phyloP scores from a whole-genome alignment of 64 coral and sea anemone species.

The Pachyseris speciosa region DNA sequence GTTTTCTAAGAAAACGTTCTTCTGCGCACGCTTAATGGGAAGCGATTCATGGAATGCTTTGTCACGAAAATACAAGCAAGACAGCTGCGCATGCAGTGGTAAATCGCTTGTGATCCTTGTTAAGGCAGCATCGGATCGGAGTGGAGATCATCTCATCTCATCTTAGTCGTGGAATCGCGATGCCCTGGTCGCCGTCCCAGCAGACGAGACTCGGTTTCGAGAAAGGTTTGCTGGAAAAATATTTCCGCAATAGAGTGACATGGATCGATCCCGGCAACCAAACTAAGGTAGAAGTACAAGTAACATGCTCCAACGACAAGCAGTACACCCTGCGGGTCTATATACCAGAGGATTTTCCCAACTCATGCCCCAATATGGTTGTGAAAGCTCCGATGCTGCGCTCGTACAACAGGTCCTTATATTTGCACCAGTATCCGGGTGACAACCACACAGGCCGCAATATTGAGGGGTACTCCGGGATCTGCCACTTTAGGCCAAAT shows the following conservation, averaged over 20 bases:
- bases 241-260: conserved; percentile 40
- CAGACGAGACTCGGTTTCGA: conserved; percentile 4
- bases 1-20: no score
- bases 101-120: no score
- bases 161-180: neutral
- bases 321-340: conserved; percentile 51
- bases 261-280: conserved; percentile 65
- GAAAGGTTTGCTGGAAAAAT: conserved; percentile 26
- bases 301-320: conserved; percentile 58
- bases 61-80: no score
- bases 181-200: conserved; percentile 52
- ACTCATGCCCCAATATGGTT: conserved; percentile 46
- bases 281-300: conserved; percentile 55
- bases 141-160: neutral
- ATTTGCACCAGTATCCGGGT: neutral
- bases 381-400: neutral
- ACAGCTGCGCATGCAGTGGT: no score
- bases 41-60: no score
- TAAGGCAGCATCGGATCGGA: no score
- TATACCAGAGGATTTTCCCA: conserved; percentile 48
- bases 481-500: neutral
- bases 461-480: neutral
- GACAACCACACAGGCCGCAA: neutral
- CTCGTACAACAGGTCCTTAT: neutral
- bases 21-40: no score